Conservation (phyloP, 2,888 invertebrate species). For the Heliconius ismenius region DNA sequence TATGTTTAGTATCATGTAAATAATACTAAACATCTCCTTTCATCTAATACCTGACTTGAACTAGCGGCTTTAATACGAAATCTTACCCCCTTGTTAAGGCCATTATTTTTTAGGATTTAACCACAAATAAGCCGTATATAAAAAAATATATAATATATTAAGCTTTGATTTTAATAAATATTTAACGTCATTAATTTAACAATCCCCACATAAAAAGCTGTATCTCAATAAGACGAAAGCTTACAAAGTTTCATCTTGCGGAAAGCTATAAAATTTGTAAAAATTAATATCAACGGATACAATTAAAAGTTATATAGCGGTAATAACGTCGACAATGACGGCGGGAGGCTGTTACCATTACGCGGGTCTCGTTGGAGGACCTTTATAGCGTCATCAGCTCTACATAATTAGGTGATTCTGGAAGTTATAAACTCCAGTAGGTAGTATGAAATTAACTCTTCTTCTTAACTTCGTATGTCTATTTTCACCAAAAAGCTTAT, state of each 20-base stretch:
- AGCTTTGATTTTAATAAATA: background rate
- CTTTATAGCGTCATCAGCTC: constrained; percentile 17
- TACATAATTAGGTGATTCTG: constrained; percentile 19
- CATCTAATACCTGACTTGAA: too few species aligned
- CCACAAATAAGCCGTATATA: too few species aligned
- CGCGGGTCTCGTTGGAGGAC: constrained; percentile 10
- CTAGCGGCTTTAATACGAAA: too few species aligned
- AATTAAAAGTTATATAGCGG: constrained; percentile 2
- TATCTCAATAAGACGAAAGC: background rate
- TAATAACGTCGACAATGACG: constrained; percentile 5
- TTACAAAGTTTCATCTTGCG: background rate
- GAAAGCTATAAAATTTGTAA: constrained; percentile 5
- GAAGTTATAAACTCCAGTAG: constrained; percentile 13
- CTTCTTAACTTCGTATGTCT: background rate
- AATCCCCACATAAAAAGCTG: background rate
- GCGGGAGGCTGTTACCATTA: constrained; percentile 3
- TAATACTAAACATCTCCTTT: too few species aligned
- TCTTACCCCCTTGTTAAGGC: too few species aligned
- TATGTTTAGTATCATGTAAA: too few species aligned
- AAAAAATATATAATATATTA: too few species aligned
- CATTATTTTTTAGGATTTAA: too few species aligned
- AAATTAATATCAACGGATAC: constrained; percentile 20
- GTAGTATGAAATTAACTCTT: background rate
- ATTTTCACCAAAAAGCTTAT: background rate
- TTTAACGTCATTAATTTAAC: background rate